phyloP scores from a whole-genome alignment of 2,113 vertebrate genomes.

The Nycticorax nycticorax region DNA sequence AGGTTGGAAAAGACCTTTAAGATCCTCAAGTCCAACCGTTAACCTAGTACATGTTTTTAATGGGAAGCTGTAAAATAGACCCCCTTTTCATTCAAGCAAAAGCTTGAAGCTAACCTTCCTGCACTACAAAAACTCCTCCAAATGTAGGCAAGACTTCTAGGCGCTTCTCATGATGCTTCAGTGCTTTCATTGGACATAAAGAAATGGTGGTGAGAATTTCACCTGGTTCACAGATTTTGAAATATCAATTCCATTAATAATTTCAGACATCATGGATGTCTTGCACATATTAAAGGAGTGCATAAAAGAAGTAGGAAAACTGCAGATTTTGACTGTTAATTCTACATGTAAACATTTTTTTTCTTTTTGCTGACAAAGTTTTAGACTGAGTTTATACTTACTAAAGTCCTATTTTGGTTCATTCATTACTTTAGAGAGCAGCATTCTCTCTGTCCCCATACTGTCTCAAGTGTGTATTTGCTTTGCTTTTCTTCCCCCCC shows the following conservation, averaged over 20 bases:
- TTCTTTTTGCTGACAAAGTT: background rate
- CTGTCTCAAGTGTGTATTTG: background rate
- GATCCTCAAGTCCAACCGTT: too few species aligned
- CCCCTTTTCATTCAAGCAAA: background rate
- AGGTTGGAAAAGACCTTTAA: too few species aligned
- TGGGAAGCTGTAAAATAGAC: background rate
- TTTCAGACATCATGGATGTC: background rate
- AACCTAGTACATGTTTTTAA: background rate
- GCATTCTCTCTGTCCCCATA: background rate
- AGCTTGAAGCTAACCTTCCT: background rate
- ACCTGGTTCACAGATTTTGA: background rate
- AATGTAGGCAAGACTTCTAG: background rate
- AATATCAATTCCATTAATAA: background rate
- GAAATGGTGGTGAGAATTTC: background rate
- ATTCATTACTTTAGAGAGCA: background rate
- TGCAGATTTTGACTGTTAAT: background rate
- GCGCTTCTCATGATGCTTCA: background rate
- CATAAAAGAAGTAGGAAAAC: background rate
- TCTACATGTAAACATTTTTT: background rate
- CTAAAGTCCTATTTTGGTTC: background rate
- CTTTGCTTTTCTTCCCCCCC: background rate
- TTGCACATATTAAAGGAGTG: background rate
- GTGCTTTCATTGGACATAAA: background rate
- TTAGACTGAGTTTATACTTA: background rate
- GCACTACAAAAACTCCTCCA: background rate